Percentiles rank a stretch among this genome's conserved stretches.
phyloP scores from a whole-genome alignment of 2,113 vertebrate genomes.

The Formicarius rufipectus region DNA sequence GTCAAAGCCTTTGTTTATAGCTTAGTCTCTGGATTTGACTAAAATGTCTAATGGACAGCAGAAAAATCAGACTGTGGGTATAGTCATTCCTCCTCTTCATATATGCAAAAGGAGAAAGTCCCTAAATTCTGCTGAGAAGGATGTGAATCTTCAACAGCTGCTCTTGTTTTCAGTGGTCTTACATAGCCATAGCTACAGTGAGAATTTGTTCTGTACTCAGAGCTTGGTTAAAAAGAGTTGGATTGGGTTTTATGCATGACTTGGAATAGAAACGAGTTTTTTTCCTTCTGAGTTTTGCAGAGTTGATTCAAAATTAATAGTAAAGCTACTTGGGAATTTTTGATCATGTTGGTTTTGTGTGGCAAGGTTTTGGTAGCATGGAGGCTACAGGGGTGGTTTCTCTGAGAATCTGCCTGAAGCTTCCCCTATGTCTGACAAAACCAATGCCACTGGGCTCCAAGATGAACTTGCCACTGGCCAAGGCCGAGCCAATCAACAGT shows the following conservation, averaged over 20 bases:
- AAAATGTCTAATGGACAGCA: background rate
- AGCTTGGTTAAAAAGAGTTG: background rate
- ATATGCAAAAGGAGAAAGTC: background rate
- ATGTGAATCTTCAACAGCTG: background rate
- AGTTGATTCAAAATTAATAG: background rate
- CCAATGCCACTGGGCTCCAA: accelerated
- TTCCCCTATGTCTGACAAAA: background rate
- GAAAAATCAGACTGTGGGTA: background rate
- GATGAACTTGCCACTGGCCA: background rate
- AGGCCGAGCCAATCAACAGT: background rate
- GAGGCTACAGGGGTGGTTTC: background rate
- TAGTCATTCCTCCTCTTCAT: background rate
- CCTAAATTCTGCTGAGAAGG: background rate
- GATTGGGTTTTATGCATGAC: background rate
- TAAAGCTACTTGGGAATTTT: background rate
- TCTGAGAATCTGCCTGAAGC: background rate
- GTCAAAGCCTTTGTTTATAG: background rate
- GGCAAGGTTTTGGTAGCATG: background rate
- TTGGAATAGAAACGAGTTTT: background rate
- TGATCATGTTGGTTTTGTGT: background rate
- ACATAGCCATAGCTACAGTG: background rate
- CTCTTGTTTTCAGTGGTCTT: background rate
- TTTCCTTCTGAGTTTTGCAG: background rate
- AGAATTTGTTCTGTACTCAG: background rate
- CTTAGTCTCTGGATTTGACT: background rate